Evolutionary conservation across 2,888 invertebrate species (phyloP), one percentile per base, ranked within the genome.

Genomic region (Petrophora chlorosata): DNA sequence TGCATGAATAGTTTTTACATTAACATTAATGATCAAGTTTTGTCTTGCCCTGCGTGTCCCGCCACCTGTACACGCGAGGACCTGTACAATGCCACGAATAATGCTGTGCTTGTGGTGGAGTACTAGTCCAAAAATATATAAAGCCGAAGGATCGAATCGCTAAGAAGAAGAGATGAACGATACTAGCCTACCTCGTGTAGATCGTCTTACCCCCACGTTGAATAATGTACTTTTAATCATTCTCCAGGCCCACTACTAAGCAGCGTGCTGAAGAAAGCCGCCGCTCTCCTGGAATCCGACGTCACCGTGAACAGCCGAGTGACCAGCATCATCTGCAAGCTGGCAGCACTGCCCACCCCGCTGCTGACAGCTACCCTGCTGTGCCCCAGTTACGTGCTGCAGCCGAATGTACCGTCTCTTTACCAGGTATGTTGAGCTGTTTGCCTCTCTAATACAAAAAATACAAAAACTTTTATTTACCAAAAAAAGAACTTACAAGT

Each of bases 301-400:
- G 90, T 98, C 50, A 94, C 95, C 61, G 94, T 96, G 12, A 98
- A 98, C 89, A 92, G 98, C 52, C 94, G 97, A 66, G 91, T 98
- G 56, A 98, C 98, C 3, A 96, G 96, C 3, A 91, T 98, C 16
- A 92, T 99, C 33, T 94, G 97, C 19, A 93, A 96, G 60, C 91
- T 99, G 59, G 95, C 97, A 3, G 93, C 96, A 49, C 96, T 97
- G 81, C 97, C 98, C 0, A 95, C 98, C 63, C 97, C 98, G 3
- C 86, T 99, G 42, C 90, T 99, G 39, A 93, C 96, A 57, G 95
- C 98, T 2, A 94, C 98, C 76, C 91, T 99, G 32, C 92, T 99
- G 54, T 96, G 97, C 70, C 95, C 96, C 52, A 78, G 93, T 94
- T 71, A 74, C 64, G 94, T 96, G 61, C 93, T 97, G 72, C 97